These are phyloP conservation scores for Allophyes oxyacanthae DNA, from an alignment of 2,888 invertebrate genomes.

Conservation along the genomic window DNA sequence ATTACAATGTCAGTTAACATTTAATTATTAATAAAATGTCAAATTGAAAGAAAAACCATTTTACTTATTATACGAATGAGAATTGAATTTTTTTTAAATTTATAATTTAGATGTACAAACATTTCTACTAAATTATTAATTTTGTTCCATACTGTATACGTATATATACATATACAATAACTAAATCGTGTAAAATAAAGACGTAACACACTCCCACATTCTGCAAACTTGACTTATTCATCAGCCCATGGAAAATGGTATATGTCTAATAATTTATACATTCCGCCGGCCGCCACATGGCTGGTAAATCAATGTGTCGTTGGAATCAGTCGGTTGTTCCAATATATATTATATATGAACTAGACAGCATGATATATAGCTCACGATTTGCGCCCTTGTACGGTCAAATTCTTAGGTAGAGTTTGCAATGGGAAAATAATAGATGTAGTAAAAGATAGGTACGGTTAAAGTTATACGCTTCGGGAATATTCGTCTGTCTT, in stretches of 20 bases:
- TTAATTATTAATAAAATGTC: too few species aligned
- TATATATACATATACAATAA: too few species aligned
- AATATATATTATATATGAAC: not conserved
- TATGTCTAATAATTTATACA: conserved; percentile 48
- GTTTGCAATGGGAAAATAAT: conserved; percentile 18
- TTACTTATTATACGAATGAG: too few species aligned
- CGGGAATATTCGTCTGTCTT: too few species aligned
- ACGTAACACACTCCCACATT: conserved; percentile 12
- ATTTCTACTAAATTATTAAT: too few species aligned
- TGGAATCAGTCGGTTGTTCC: conserved; percentile 7
- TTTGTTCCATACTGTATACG: too few species aligned
- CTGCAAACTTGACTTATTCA: conserved; percentile 46
- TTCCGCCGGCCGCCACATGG: conserved; percentile 30
- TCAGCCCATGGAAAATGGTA: conserved; percentile 16
- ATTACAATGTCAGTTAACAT: too few species aligned
- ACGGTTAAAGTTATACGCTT: too few species aligned
- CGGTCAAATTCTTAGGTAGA: conserved; percentile 24
- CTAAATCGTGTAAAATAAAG: conserved; percentile 21
- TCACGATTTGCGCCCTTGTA: conserved; percentile 40
- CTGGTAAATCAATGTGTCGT: conserved; percentile 42
- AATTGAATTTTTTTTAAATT: too few species aligned
- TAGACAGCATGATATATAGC: conserved; percentile 20
- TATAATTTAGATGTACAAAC: too few species aligned
- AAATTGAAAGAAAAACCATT: too few species aligned
- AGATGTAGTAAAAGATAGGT: too few species aligned